Evolutionary conservation across 2,797 vertebrate species (phyloP).

Genomic region (Nothura maculosa): DNA sequence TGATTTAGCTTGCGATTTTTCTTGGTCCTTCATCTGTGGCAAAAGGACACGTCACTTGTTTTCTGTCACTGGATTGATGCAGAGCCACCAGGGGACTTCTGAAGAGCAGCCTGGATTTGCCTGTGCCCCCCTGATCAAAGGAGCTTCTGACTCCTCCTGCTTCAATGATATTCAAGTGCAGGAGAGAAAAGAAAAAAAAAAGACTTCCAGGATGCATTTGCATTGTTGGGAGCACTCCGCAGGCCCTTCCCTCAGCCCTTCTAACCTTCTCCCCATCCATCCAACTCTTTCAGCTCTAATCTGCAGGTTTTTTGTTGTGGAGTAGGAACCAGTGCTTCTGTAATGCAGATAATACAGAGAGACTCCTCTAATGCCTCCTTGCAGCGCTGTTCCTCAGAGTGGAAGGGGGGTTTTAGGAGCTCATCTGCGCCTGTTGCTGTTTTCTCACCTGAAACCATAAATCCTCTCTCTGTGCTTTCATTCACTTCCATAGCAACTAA

Average conservation of each 20-base stretch:
- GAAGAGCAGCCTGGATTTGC: fast-evolving
- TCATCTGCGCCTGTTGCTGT: not conserved
- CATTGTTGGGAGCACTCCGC: not conserved
- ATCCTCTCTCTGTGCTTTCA: constrained; percentile 58
- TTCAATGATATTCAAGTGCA: not conserved
- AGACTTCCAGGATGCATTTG: not conserved
- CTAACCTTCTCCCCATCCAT: not conserved
- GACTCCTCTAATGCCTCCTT: not conserved
- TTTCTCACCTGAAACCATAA: constrained; percentile 68
- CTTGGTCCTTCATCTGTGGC: not conserved
- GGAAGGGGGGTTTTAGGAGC: constrained; percentile 4
- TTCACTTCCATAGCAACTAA: constrained; percentile 68
- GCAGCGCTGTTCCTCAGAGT: not conserved
- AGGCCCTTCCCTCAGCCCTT: not conserved
- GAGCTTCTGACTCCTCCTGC: not conserved
- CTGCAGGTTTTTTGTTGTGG: not conserved
- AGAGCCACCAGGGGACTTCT: not conserved
- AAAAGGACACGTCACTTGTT: not conserved
- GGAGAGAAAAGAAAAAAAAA: not conserved
- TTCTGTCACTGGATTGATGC: not conserved
- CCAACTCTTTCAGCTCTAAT: not conserved
- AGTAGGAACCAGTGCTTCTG: not conserved
- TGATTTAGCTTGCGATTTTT: not conserved
- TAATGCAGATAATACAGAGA: not conserved
- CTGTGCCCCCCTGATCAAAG: fast-evolving